These are phyloP conservation scores for Papilio polyxenes DNA, from an alignment of 1,140 invertebrate species.

Conservation along the genomic window DNA sequence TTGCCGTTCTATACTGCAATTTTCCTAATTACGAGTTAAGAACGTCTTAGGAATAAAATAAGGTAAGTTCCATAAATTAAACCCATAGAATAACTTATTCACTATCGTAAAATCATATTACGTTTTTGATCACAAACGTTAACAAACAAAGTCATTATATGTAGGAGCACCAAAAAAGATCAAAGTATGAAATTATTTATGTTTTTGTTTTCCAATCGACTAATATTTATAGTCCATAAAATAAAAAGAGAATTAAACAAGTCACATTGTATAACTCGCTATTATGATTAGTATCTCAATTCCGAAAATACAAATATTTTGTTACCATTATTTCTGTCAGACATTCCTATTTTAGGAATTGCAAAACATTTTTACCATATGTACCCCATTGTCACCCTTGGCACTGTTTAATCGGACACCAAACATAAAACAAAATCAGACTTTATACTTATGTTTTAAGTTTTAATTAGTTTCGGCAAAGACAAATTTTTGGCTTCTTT, in stretches of 20 bases:
- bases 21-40: no score
- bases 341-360: not conserved
- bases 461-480: no score
- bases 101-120: not conserved
- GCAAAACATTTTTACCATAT: not conserved
- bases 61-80: not conserved
- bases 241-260: not conserved
- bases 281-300: not conserved
- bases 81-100: not conserved
- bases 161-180: not conserved
- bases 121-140: not conserved
- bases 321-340: not conserved
- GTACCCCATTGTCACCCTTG: not conserved
- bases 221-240: not conserved
- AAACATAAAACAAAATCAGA: no score
- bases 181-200: conserved; percentile 1
- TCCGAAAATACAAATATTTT: not conserved
- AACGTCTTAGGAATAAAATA: not conserved
- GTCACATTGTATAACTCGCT: not conserved
- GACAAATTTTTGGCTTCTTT: no score
- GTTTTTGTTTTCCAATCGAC: not conserved
- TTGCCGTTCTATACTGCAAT: not conserved
- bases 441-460: no score
- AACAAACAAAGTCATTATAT: not conserved
- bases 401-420: no score